Base-by-base conservation (phyloP, 2,888 invertebrate genomes). In the Odiellus spinosus region DNA sequence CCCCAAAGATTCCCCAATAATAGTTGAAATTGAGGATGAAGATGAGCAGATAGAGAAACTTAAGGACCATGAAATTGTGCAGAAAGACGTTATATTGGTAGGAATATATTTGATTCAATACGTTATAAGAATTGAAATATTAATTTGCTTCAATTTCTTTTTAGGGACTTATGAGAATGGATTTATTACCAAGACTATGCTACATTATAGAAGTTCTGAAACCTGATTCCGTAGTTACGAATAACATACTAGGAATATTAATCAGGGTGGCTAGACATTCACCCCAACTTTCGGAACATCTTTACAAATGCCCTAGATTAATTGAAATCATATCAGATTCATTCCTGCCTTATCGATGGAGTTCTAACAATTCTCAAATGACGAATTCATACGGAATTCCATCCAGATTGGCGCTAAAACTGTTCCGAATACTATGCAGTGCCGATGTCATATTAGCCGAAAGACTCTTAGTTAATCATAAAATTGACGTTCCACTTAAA, bases 201-300 rank as follows among this genome's bases (percentile, higher is more conserved):
- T 90, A 86, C 58, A 77, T 90, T 55, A 66, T 90, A 49, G 77
- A 75, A 49, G 73, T 71, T 39, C 66, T 82, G 17, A 74, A 72
- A 58, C 84, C 84, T 0, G 72, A 77, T 49, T 76, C 80, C 32
- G 75, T 77, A 58, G 79, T 80, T 49, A 76, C 85, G 1, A 73
- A 77, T 14, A 78, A 79, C 53, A 76, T 79, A 44, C 61, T 91
- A 42, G 82, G 85, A 65, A 77, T 90, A 54, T 68, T 93, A 41
- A 80, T 76, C 44, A 75, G 87, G 53, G 64, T 91, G 35, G 75
- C 77, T 1, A 75, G 87, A 59, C 82, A 87, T 63, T 86, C 84
- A 8, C 66, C 26, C 26, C 26, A 26, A 26, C 8, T 26, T 4
- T 26, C 26, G 26, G 26, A 26, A 26, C 26, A 26, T 26, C 26